A percentile compares a stretch with the other conserved stretches of the same genome.
Evolutionary conservation across 2,888 invertebrate species (phyloP).

Genomic region (Temnothorax ravouxi): DNA sequence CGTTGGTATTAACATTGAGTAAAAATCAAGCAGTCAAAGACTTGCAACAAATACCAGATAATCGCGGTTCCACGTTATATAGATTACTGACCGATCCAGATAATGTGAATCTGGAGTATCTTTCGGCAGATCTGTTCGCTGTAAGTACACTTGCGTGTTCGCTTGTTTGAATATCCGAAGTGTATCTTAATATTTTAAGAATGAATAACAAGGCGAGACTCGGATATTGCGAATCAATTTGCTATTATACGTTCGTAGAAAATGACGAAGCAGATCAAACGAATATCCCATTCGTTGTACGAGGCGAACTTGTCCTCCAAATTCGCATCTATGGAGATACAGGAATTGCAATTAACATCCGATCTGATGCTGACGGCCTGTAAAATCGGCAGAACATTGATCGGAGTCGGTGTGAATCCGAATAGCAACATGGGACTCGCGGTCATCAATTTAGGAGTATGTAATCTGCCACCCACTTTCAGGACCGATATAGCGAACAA

Average conservation of each 20-base stretch:
- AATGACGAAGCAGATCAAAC: conserved; percentile 88
- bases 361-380: conserved; percentile 89
- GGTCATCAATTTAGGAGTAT: conserved; percentile 89
- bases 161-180: not conserved
- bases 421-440: conserved; percentile 88
- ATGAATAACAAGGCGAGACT: not conserved
- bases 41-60: conserved; percentile 87
- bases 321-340: conserved; percentile 86
- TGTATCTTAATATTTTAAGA: not conserved
- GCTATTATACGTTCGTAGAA: conserved; percentile 83
- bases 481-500: conserved; percentile 90
- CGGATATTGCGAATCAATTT: not conserved
- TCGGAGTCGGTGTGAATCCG: conserved; percentile 88
- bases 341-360: conserved; percentile 88
- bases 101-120: conserved; percentile 88
- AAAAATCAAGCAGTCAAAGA: conserved; percentile 87
- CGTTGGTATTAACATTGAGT: conserved; percentile 87
- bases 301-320: conserved; percentile 85
- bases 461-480: conserved; percentile 89
- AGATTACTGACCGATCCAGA: conserved; percentile 89
- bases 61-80: conserved; percentile 88
- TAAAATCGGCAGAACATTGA: conserved; percentile 88
- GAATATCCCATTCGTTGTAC: conserved; percentile 86
- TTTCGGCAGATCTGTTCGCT: conserved; percentile 88
- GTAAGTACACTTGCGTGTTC: conserved; percentile 82